Evolutionary conservation across 2,113 vertebrate genomes (phyloP), one percentile per base, ranked within the genome.

Genomic region (Pogona vitticeps): DNA sequence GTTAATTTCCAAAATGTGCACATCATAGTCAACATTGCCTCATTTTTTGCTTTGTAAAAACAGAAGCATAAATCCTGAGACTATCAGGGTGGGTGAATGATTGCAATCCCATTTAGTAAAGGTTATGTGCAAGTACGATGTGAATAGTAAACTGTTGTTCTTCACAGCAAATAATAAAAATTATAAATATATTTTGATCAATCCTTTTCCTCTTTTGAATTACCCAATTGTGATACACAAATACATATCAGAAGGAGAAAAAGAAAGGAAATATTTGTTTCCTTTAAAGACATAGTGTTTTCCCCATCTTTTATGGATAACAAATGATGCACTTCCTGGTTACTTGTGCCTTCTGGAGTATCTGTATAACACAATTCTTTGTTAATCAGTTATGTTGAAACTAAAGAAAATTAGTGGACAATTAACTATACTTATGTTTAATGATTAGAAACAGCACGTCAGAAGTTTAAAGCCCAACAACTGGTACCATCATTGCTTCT

Each of bases 21-120:
- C 97, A 97, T 98, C 98, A 99, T 98, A 99, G 99, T 99, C 98
- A 99, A 98, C 98, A 99, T 98, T 99, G 98, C 98, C 98, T 98
- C 97, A 97, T 99, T 99, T 99, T 52, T 99, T 99, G 98, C 98
- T 98, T 98, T 94, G 96, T 98, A 97, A 84, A 96, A 97, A 96
- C 92, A 97, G 97, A 95, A 97, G 95, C 97, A 94, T 96, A 97
- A 96, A 97, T 96, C 97, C 97, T 95, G 96, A 96, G 97, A 98
- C 97, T 97, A 97, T 98, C 97, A 98, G 97, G 96, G 95, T 83
- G 87, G 96, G 95, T 83, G 87, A 91, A 93, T 36, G 94, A 92
- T 92, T 96, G 97, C 96, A 95, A 96, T 96, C 95, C 94, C 95
- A 89, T 97, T 95, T 94, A 97, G 98, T 98, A 96, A 96, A 94